These are phyloP conservation scores for Staurois parvus DNA, from an alignment of 2,797 vertebrate genomes.

Conservation along the genomic window DNA sequence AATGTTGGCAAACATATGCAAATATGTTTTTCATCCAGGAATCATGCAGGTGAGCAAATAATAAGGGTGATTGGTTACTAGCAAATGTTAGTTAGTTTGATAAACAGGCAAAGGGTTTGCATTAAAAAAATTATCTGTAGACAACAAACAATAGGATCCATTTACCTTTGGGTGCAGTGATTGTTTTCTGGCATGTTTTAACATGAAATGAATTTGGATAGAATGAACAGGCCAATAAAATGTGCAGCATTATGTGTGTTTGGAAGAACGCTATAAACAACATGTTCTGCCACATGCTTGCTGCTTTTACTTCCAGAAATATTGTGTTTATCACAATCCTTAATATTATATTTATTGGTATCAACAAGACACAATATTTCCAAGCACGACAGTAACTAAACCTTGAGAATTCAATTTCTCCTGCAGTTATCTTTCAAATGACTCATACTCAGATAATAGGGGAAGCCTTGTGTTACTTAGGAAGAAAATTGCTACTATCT, in stretches of 20 bases:
- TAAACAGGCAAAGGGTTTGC: too few species aligned
- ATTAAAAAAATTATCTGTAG: too few species aligned
- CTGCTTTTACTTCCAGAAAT: conserved; percentile 23
- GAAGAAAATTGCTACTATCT: neutral
- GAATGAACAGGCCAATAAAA: neutral
- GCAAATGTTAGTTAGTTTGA: too few species aligned
- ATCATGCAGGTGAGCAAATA: neutral
- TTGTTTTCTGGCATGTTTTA: too few species aligned
- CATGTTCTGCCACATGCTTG: conserved; percentile 32
- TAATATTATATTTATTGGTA: conserved; percentile 34
- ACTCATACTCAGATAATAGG: neutral
- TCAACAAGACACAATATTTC: conserved; percentile 20
- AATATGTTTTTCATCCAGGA: too few species aligned
- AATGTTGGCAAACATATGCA: too few species aligned
- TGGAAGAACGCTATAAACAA: conserved; percentile 22
- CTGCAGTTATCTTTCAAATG: neutral
- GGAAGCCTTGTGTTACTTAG: neutral
- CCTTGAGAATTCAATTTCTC: neutral
- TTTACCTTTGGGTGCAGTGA: too few species aligned
- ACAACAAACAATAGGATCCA: too few species aligned
- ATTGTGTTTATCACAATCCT: conserved; percentile 1
- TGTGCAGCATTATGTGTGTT: conserved; percentile 20
- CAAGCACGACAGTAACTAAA: neutral
- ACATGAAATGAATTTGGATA: neutral
- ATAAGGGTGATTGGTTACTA: neutral